phyloP scores from a whole-genome alignment of 2,888 invertebrate genomes.

The Tetragonisca angustula region DNA sequence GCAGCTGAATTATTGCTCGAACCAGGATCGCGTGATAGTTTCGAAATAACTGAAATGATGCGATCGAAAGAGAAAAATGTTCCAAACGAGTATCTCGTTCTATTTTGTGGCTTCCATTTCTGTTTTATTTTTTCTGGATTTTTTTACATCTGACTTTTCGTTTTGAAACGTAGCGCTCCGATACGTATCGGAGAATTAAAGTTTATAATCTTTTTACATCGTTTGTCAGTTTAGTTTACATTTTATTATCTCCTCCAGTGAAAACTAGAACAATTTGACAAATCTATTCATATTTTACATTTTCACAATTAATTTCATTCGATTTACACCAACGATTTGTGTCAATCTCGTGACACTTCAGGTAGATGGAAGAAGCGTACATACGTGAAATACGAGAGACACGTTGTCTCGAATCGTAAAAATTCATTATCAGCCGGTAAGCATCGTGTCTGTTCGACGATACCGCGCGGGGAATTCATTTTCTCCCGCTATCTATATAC shows the following conservation, averaged over 20 bases:
- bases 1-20: conserved; percentile 77
- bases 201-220: too few relatives aligned
- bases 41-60: conserved; percentile 44
- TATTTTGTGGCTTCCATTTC: conserved; percentile 2
- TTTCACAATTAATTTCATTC: too few relatives aligned
- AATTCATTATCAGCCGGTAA: conserved; percentile 40
- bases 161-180: not conserved
- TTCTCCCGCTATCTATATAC: conserved; percentile 42
- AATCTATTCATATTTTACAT: too few relatives aligned
- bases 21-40: conserved; percentile 62
- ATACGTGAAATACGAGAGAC: conserved; percentile 3
- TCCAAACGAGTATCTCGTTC: conserved; percentile 11
- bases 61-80: conserved; percentile 22
- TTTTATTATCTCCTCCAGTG: too few relatives aligned
- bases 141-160: too few relatives aligned
- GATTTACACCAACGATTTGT: not conserved
- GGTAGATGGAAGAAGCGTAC: not conserved
- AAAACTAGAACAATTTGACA: too few relatives aligned
- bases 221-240: too few relatives aligned
- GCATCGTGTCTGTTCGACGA: conserved; percentile 19
- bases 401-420: conserved; percentile 43
- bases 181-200: too few relatives aligned
- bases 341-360: not conserved
- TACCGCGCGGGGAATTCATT: conserved; percentile 65
- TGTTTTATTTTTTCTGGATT: not conserved